These are phyloP conservation scores for Pampusana beccarii DNA, from an alignment of 2,113 vertebrate genomes.

Conservation along the genomic window DNA sequence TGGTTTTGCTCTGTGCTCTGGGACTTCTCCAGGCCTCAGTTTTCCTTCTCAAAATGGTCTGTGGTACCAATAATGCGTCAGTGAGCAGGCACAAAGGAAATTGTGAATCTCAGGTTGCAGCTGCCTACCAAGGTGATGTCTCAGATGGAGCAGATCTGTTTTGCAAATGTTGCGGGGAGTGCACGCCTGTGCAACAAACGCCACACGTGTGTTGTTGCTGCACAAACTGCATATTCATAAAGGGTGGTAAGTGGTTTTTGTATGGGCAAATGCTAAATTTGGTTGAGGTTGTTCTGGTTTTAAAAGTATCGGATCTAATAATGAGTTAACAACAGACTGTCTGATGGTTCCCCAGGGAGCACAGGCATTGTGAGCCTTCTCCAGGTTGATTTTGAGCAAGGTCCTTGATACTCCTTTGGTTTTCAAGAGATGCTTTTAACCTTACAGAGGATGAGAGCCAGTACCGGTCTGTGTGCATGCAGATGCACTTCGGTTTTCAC, in stretches of 20 bases:
- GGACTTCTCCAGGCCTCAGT: neutral
- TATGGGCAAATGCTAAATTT: neutral
- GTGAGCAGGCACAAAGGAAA: neutral
- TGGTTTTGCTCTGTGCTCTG: neutral
- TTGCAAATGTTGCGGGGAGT: neutral
- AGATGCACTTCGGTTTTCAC: neutral
- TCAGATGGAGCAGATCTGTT: neutral
- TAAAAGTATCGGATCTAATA: neutral
- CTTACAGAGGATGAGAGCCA: neutral
- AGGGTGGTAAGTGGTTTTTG: neutral
- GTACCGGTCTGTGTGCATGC: neutral
- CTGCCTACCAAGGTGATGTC: neutral
- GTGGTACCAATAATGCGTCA: accelerated
- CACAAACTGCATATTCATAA: neutral
- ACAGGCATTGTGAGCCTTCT: neutral
- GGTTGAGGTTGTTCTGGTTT: neutral
- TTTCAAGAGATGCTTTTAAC: neutral
- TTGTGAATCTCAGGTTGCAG: neutral
- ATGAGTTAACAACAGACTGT: neutral
- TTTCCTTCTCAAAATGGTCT: neutral
- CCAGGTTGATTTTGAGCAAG: neutral
- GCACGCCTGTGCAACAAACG: neutral
- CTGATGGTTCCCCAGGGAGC: neutral
- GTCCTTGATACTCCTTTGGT: neutral
- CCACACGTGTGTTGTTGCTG: neutral